Conservation (phyloP, 2,113 vertebrate species). For the Vidua chalybeata region DNA sequence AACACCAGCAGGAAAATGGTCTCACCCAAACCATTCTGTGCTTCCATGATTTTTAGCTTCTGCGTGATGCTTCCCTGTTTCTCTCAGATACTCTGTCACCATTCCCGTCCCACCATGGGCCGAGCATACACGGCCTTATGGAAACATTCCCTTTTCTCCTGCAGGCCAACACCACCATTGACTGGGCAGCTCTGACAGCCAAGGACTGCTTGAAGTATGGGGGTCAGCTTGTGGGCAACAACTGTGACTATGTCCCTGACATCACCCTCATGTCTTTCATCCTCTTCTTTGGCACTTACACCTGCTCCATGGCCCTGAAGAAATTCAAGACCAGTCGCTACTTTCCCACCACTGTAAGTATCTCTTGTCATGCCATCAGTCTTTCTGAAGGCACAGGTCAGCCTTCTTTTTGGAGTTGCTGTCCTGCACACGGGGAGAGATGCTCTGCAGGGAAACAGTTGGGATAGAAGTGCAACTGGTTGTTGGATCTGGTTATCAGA, state of each 20-base stretch:
- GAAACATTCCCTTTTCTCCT: constrained; percentile 9
- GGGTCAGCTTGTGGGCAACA: constrained; percentile 85
- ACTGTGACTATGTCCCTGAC: constrained; percentile 89
- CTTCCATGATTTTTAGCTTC: not conserved
- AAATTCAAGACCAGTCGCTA: constrained; percentile 97
- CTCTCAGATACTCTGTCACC: not conserved
- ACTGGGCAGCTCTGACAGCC: constrained; percentile 85
- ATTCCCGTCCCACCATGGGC: not conserved
- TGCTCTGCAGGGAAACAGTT: not conserved
- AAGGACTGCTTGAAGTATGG: constrained; percentile 87
- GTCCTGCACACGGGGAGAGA: not conserved
- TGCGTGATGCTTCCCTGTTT: not conserved
- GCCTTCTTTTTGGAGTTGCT: not conserved
- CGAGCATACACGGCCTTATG: not conserved
- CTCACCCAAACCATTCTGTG: not conserved
- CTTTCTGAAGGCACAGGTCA: not conserved
- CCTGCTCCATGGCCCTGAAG: constrained; percentile 95
- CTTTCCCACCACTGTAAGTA: constrained; percentile 94
- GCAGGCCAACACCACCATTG: constrained; percentile 75
- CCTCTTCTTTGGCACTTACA: constrained; percentile 97
- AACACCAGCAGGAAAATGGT: not conserved
- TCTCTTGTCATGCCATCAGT: not conserved
- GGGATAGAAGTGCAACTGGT: not conserved
- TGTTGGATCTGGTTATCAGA: not conserved
- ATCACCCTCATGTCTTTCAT: constrained; percentile 97